Evolutionary conservation across 2,888 invertebrate species (phyloP).

Genomic region (Metacarcinus magister): DNA sequence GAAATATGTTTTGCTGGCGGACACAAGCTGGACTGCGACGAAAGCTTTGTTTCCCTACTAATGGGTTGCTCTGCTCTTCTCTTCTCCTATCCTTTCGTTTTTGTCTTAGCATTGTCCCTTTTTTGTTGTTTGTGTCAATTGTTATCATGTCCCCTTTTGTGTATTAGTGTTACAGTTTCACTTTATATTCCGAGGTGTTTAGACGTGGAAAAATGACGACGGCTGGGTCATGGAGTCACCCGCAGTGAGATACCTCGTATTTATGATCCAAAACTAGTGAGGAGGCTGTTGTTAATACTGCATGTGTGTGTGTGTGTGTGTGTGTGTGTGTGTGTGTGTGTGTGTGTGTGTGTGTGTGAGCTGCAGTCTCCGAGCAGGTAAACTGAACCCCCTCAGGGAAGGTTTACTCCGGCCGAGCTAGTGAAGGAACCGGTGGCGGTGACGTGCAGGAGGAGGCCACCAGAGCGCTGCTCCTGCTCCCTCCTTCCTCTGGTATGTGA

Average conservation of each 20-base stretch:
- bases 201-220: background rate
- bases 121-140: background rate
- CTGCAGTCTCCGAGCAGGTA: background rate
- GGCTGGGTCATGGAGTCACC: background rate
- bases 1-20: background rate
- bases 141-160: background rate
- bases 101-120: background rate
- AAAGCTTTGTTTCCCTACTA: background rate
- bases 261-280: background rate
- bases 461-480: background rate
- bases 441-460: background rate
- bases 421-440: background rate
- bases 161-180: background rate
- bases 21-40: constrained; percentile 6
- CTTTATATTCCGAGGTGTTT: background rate
- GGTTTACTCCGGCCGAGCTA: background rate
- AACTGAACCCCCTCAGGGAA: background rate
- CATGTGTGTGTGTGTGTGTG: background rate
- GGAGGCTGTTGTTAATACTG: background rate
- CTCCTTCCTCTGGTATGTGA: background rate
- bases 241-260: background rate
- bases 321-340: background rate
- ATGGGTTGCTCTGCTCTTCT: background rate
- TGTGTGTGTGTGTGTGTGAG: background rate
- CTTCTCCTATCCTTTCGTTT: background rate